Base-by-base conservation (phyloP, 2,113 vertebrate species). In the Amazona guildingii region DNA sequence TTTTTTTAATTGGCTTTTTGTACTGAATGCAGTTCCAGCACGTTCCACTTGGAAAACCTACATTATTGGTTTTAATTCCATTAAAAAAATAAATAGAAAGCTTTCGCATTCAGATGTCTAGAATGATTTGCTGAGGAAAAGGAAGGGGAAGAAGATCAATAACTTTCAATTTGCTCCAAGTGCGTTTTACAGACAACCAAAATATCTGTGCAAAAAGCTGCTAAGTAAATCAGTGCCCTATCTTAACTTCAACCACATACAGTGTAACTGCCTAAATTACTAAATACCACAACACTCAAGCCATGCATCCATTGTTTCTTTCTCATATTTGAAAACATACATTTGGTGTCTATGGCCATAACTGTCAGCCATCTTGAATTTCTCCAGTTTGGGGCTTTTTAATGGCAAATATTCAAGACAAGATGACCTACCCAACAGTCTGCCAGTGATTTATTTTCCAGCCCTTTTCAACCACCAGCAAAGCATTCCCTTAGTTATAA, bases 41-140 rank as follows among this genome's bases (percentile, higher is more conserved):
- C 6, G 4, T 94, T 92, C 52, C 64, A 46, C 27, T 49, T 88
- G 39, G 49, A 86, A 92, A 88, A 72, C 13, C 46, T 78, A 83
- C 64, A 63, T 55, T 88, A 69, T 29, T 97, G 52, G 10, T 83
- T 94, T 94, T 63, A 78, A 20, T 92, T 92, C 27, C 68, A 93
- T 39, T 76, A 43, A 82, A 90, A 80, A 84, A 61, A 68, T 17
- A 75, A 61, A 80, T 17, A 76, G 35, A 64, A 72, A 91, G 8
- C 15, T 80, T 90, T 94, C 59, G 79, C 35, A 46, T 86, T 77
- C 81, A 52, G 64, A 52, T 49, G 17, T 61, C 55, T 78, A 75
- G n/a, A 88, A 84, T 44, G 5, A 90, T 59, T 90, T 51, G 43
- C 51, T 31, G 20, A 90, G 41, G 16, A 93, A 90, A 80, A 80